These are phyloP conservation scores for Panorpa germanica DNA, from an alignment of 2,888 invertebrate species.

Conservation along the genomic window DNA sequence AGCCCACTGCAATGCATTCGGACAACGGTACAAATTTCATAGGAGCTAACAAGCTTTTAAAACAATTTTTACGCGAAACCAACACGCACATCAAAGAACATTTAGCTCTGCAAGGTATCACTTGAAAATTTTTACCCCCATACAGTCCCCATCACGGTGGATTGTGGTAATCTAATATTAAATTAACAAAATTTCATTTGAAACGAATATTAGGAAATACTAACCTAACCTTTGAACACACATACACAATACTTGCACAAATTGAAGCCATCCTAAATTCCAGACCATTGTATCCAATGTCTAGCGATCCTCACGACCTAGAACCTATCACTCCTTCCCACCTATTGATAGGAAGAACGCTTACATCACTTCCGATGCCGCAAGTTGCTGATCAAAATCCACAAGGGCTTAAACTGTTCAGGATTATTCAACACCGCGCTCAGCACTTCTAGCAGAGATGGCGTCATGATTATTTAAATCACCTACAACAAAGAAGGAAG, in stretches of 20 bases:
- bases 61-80: slow-evolving; percentile 5
- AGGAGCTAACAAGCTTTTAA: slow-evolving; percentile 13
- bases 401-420: neutral
- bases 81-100: slow-evolving; percentile 4
- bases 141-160: slow-evolving; percentile 18
- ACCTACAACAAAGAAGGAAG: slow-evolving; percentile 15
- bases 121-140: slow-evolving; percentile 19
- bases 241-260: slow-evolving; percentile 16
- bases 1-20: slow-evolving; percentile 11
- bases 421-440: neutral
- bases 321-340: slow-evolving; percentile 11
- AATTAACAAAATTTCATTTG: slow-evolving; percentile 17
- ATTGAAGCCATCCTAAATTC: slow-evolving; percentile 18
- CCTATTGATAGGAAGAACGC: slow-evolving; percentile 3
- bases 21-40: slow-evolving; percentile 14
- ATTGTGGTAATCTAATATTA: slow-evolving; percentile 19
- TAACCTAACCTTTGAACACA: slow-evolving; percentile 16
- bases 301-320: slow-evolving; percentile 13
- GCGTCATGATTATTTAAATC: slow-evolving; percentile 14
- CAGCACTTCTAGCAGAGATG: slow-evolving; percentile 15
- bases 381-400: slow-evolving; percentile 9
- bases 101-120: slow-evolving; percentile 12
- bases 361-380: neutral
- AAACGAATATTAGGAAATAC: slow-evolving; percentile 14
- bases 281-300: slow-evolving; percentile 14